Conservation (phyloP, 2,888 invertebrate genomes). For the Xanthorhoe designata region DNA sequence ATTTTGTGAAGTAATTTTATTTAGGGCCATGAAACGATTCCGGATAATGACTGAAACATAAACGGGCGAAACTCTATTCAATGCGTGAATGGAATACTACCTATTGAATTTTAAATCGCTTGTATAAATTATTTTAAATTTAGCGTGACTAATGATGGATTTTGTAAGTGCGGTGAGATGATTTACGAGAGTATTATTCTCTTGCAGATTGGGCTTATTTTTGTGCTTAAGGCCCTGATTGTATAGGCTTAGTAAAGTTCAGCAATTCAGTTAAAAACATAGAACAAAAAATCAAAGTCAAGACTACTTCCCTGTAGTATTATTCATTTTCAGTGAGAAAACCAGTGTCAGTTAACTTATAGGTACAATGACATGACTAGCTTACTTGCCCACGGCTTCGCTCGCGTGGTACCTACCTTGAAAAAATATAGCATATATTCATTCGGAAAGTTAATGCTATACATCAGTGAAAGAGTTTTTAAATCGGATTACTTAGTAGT, state of each 20-base stretch:
- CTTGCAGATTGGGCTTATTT: not conserved
- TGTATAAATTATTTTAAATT: slow-evolving; percentile 19
- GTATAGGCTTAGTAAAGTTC: not conserved
- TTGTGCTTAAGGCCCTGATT: not conserved
- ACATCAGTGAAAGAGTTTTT: too few species aligned
- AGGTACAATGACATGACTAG: too few species aligned
- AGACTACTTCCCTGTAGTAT: too few species aligned
- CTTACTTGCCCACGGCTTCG: too few species aligned
- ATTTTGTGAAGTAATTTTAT: slow-evolving; percentile 68
- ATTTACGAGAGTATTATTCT: not conserved
- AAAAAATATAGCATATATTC: too few species aligned
- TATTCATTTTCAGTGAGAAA: too few species aligned
- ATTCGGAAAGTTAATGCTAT: too few species aligned
- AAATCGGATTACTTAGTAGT: too few species aligned
- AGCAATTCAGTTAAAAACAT: too few species aligned
- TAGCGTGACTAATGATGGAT: slow-evolving; percentile 16
- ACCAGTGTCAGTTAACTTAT: too few species aligned
- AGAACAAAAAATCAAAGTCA: too few species aligned
- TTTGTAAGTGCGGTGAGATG: slow-evolving; percentile 1
- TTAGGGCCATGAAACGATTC: slow-evolving; percentile 67
- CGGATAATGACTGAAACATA: slow-evolving; percentile 59
- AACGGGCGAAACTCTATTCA: slow-evolving; percentile 44
- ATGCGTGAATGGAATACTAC: slow-evolving; percentile 27
- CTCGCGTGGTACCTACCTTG: too few species aligned
- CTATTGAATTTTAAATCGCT: slow-evolving; percentile 31